Evolutionary conservation across 2,888 invertebrate genomes (phyloP).

Genomic region (Mystacides longicornis): DNA sequence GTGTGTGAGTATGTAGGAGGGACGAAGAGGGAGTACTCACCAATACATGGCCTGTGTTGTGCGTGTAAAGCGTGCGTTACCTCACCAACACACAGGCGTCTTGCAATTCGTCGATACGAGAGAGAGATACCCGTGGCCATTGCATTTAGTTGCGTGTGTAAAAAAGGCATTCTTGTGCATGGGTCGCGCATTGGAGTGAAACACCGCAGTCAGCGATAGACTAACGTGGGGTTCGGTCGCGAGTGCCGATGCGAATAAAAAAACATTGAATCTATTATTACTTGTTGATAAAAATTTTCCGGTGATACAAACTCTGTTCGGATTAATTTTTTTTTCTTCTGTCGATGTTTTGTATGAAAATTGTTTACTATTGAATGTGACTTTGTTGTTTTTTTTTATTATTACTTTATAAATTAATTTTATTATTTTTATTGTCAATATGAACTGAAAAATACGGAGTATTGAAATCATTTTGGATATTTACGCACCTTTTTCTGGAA

Average conservation of each 20-base stretch:
- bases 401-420: too few species aligned
- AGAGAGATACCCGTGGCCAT: slow-evolving; percentile 16
- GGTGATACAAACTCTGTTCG: too few species aligned
- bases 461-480: too few species aligned
- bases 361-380: too few species aligned
- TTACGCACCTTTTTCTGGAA: too few species aligned
- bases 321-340: too few species aligned
- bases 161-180: slow-evolving; percentile 12
- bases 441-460: too few species aligned
- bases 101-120: slow-evolving; percentile 21
- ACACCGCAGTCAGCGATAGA: slow-evolving; percentile 31
- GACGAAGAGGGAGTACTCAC: neutral
- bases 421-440: too few species aligned
- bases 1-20: neutral
- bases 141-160: slow-evolving; percentile 23
- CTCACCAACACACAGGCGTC: slow-evolving; percentile 8
- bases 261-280: neutral
- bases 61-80: neutral
- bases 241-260: neutral
- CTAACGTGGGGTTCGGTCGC: slow-evolving; percentile 39
- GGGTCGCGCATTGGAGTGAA: slow-evolving; percentile 34
- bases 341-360: too few species aligned
- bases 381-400: too few species aligned
- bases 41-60: neutral
- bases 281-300: neutral